Base-by-base conservation (phyloP, 2,113 vertebrate species). In the Pelecanus crispus region DNA sequence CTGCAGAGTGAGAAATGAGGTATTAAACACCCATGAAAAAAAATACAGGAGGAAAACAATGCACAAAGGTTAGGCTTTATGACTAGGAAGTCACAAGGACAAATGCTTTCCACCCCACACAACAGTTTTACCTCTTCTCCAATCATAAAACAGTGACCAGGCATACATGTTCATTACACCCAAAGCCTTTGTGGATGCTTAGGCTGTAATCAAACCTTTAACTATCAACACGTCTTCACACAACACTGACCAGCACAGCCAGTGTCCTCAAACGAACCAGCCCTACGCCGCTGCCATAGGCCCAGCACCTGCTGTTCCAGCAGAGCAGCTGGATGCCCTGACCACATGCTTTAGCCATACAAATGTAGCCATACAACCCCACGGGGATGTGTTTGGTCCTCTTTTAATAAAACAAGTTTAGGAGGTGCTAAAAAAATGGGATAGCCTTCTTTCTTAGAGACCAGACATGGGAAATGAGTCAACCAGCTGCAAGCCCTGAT, bases 1-100 rank as follows among this genome's bases (percentile, higher is more conserved):
- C 99, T 99, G 97, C n/a, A 50, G 74, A 38, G 45, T 16, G 49
- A 94, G 38, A 78, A 25, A 36, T 0, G 1, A 74, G 53, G 36
- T 13, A 40, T 70, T 74, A 56, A 71, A 26, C 13, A 47, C 2
- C 14, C 3, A 1, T 25, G 18, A 53, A 62, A 29, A 3, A 68
- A 61, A 53, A 24, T 3, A 17, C 17, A 16, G 34, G 24, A 31
- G 14, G 24, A 28, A n/a, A 83, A 81, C 58, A 67, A 28, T 3
- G 47, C 91, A 66, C 81, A 70, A 15, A 74, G 66, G 52, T 40
- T 25, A 8, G 25, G 49, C 62, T 26, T 31, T 29, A 71, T 59
- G 49, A 61, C 49, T 55, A 58, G 73, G 2, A 17, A 72, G 42
- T 55, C 86, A 59, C 38, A 11, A 28, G 28, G 42, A 79, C 55